Percentiles rank a stretch among this genome's conserved stretches.
Conservation (phyloP, 2,888 invertebrate genomes). For the Scrobipalpa costella region DNA sequence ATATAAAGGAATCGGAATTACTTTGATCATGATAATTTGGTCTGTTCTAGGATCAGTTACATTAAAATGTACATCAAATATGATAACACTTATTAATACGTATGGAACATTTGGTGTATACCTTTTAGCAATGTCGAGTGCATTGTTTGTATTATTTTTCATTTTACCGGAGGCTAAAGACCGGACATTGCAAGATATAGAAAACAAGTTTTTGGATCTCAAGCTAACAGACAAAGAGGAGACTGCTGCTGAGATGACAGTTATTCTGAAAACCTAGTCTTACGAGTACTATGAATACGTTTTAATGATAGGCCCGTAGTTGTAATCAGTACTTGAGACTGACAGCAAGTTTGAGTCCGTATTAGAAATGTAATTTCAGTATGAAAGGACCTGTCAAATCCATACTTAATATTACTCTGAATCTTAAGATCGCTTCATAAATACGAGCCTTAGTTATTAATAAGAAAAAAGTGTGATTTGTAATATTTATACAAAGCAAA, state of each 20-base stretch:
- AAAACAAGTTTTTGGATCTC: constrained; percentile 22
- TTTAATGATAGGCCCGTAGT: too few relatives aligned
- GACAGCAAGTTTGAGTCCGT: too few relatives aligned
- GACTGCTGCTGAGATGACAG: not conserved
- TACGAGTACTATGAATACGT: too few relatives aligned
- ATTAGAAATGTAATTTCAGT: too few relatives aligned
- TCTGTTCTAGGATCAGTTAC: not conserved
- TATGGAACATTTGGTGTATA: constrained; percentile 25
- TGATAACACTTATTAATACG: constrained; percentile 3
- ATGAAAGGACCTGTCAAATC: too few relatives aligned
- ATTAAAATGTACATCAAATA: constrained; percentile 18
- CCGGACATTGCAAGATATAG: constrained; percentile 31
- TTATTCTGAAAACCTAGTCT: constrained; percentile 8
- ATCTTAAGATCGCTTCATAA: too few relatives aligned
- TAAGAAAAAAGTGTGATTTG: too few relatives aligned
- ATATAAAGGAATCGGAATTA: constrained; percentile 13
- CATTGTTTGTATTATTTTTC: constrained; percentile 11
- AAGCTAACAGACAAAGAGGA: constrained; percentile 19
- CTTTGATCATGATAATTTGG: not conserved
- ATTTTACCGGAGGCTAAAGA: constrained; percentile 23
- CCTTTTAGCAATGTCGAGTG: not conserved
- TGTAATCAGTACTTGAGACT: too few relatives aligned
- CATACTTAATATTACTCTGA: too few relatives aligned
- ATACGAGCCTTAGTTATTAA: too few relatives aligned
- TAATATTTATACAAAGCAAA: too few relatives aligned